Base-by-base conservation (phyloP, 2,797 vertebrate species). In the Tamandua tetradactyla region DNA sequence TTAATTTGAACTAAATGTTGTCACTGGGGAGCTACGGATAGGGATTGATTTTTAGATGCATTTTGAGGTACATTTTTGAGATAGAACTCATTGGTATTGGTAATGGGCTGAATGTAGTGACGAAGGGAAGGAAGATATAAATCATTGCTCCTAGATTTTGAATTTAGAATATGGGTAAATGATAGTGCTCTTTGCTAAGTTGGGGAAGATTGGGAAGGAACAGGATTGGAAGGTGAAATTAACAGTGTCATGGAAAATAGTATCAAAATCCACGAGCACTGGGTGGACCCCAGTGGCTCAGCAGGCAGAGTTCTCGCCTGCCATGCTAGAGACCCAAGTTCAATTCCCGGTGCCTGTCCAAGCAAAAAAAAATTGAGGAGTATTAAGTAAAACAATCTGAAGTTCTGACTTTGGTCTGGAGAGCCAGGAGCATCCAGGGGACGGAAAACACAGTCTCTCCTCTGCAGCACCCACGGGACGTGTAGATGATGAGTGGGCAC, bases 401-500 rank as follows among this genome's bases (percentile, higher is more conserved):
- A 11, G 0, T 17, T 44, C 59, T 85, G 32, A 22, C 25, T 52
- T 10, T 22, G 14, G 11, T 42, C 20, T 52, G 74, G 49, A 62
- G 30, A 66, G 25, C 2, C 76, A 82, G 44, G 25, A 62, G 30
- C n/a, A 59, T 23, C 12, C 17, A 52, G 22, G 66, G 69, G 47
- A 27, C 6, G 32, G 49, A 32, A 14, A 75, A 35, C 13, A 30
- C 18, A 15, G 30, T 66, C n/a, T 74, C 59, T 15, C 57, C 12
- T 71, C 69, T 25, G 4, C 61, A 71, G 30, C 69, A 10, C 40
- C 49, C 52, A 87, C 42, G 57, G 35, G 17, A 23, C 35, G 13
- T 10, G 0, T 1, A 11, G 12, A 14, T 23, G 17, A 0, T 9
- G 11, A 40, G 1, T 0, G 44, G 78, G 27, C 3, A 2, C 2